Evolutionary conservation across 53 echinoderm and acorn worm species (phyloP).

Genomic region (Glandiceps talaboti): DNA sequence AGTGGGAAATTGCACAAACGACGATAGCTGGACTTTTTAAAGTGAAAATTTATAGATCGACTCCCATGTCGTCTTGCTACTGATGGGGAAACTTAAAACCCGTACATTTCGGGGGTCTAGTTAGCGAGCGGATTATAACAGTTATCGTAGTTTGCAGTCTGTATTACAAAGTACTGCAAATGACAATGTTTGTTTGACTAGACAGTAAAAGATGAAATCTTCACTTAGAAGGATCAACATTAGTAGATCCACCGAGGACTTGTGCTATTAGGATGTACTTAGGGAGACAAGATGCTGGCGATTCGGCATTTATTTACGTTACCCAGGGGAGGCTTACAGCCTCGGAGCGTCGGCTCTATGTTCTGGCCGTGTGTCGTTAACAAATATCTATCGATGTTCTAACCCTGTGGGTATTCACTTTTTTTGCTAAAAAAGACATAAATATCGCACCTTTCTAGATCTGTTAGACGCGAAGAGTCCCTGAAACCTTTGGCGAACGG

Average conservation of each 20-base stretch:
- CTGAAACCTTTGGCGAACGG: conserved; percentile 96
- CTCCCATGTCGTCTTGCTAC: not conserved
- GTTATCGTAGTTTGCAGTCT: not conserved
- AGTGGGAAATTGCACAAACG: not conserved
- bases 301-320: not conserved
- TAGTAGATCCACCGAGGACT: conserved; percentile 1
- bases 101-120: not conserved
- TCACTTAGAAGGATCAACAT: not conserved
- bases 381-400: no score
- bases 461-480: conserved; percentile 78
- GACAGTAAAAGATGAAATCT: not conserved
- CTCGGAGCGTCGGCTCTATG: not conserved
- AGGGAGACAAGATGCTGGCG: not conserved
- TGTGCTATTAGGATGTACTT: conserved; percentile 9
- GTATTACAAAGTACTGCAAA: not conserved
- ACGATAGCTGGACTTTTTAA: not conserved
- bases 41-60: not conserved
- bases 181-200: not conserved
- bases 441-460: conserved; percentile 71
- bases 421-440: not conserved
- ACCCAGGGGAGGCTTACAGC: not conserved
- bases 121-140: not conserved
- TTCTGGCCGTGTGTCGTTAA: not conserved
- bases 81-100: not conserved
- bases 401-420: no score